Base-by-base conservation (phyloP, 2,113 vertebrate genomes). In the Python bivittatus region DNA sequence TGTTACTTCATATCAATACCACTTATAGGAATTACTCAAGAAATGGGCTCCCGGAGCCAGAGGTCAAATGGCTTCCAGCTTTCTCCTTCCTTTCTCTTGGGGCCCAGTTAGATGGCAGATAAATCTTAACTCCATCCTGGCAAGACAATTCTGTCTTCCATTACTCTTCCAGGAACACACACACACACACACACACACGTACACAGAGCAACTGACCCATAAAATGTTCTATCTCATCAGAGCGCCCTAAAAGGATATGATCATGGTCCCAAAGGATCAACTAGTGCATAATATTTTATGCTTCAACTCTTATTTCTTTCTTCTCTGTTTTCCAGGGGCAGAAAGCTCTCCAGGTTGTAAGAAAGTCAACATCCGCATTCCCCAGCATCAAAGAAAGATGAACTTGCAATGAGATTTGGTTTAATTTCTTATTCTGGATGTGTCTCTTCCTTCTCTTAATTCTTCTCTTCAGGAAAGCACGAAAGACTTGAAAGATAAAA, bases 401-500 rank as follows among this genome's bases (percentile, higher is more conserved):
- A 84, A 92, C 84, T 79, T 94, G 0, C 23, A 93, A 22, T 84
- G 84, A 8, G 89, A 1, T 90, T 94, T 79, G 38, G 25, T 91
- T 42, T 86, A 12, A 61, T 72, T 84, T 88, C n/a, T 72, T 57
- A 86, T 94, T 95, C 52, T 92, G 42, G n/a, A 22, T n/a, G 7
- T 17, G 0, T 2, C 25, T 7, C 27, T 91, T 92, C 88, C 42
- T 93, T 13, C 29, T 52, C 17, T 52, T 86, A 93, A 91, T 92
- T 89, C 42, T 93, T 13, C 29, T 52, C 17, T 52, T 86, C 93
- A 91, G 90, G 6, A 56, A 93, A 48, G 1, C 90, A 90, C 89
- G 61, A 85, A 0, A 0, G 22, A 33, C 88, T 56, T 90, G n/a
- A 68, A 72, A 60, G 6, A 53, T 72, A 33, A 92, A 94, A 95